phyloP scores from a whole-genome alignment of 2,113 vertebrate genomes.

The Sturnira hondurensis region DNA sequence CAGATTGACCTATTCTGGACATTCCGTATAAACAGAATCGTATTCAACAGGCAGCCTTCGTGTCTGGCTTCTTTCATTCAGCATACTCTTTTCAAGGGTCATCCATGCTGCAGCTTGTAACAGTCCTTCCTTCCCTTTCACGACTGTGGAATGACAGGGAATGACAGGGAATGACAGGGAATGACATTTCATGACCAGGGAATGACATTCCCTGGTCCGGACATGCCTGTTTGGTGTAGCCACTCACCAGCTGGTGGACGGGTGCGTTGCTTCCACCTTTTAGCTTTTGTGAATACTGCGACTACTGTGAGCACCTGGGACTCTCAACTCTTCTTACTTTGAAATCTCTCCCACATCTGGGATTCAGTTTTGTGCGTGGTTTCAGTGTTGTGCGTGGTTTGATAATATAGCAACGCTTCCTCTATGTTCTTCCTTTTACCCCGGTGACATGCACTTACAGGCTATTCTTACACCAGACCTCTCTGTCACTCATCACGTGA shows the following conservation, averaged over 20 bases:
- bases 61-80: not conserved
- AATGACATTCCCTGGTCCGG: not conserved
- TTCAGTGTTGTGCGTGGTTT: not conserved
- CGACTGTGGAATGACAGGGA: no score
- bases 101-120: no score
- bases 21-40: not conserved
- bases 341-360: not conserved
- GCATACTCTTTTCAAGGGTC: not conserved
- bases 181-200: no score
- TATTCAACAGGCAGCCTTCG: not conserved
- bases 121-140: not conserved
- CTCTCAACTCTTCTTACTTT: not conserved
- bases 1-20: not conserved
- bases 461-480: not conserved
- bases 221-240: fast-evolving
- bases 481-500: not conserved
- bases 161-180: no score
- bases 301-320: not conserved
- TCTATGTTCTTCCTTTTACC: not conserved
- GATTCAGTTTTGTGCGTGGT: not conserved
- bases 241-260: not conserved
- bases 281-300: not conserved
- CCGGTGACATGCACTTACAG: not conserved
- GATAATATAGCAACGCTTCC: not conserved
- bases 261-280: not conserved